Percentiles rank a stretch among this genome's conserved stretches.
These are phyloP conservation scores for Euplexia lucipara DNA, from an alignment of 2,888 invertebrate species.

Conservation along the genomic window DNA sequence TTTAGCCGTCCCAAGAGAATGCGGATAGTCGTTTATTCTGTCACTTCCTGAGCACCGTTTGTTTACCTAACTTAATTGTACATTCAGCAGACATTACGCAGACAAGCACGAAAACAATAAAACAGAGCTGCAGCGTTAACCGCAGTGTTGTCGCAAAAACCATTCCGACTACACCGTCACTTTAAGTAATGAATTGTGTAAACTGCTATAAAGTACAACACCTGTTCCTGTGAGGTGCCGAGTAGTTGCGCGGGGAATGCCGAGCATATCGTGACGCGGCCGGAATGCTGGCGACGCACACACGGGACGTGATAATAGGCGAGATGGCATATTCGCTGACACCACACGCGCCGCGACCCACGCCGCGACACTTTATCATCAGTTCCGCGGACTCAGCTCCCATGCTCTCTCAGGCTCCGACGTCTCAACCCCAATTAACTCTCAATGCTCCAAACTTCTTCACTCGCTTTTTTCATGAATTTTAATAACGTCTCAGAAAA, in stretches of 20 bases:
- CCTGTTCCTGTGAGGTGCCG: slow-evolving; percentile 48
- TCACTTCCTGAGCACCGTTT: slow-evolving; percentile 39
- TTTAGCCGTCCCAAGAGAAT: slow-evolving; percentile 29
- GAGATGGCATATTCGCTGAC: slow-evolving; percentile 75
- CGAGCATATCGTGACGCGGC: slow-evolving; percentile 54
- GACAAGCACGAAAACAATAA: slow-evolving; percentile 66
- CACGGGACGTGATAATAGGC: slow-evolving; percentile 67
- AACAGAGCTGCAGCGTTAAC: slow-evolving; percentile 60
- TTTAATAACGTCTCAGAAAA: slow-evolving; percentile 66
- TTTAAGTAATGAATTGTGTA: slow-evolving; percentile 75
- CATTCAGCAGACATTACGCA: slow-evolving; percentile 54
- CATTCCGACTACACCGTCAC: slow-evolving; percentile 67
- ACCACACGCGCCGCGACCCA: slow-evolving; percentile 56
- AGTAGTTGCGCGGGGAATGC: slow-evolving; percentile 49
- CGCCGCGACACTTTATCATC: slow-evolving; percentile 71
- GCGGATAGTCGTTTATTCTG: slow-evolving; percentile 32
- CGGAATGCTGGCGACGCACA: slow-evolving; percentile 66
- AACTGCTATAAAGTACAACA: slow-evolving; percentile 66
- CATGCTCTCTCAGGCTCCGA: slow-evolving; percentile 61
- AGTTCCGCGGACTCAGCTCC: slow-evolving; percentile 71
- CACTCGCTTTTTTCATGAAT: slow-evolving; percentile 58
- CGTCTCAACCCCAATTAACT: slow-evolving; percentile 74
- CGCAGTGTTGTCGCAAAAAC: slow-evolving; percentile 67
- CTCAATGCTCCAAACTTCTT: slow-evolving; percentile 59
- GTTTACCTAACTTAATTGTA: slow-evolving; percentile 61